phyloP scores from a whole-genome alignment of 2,113 vertebrate species.

The Platichthys stellatus region DNA sequence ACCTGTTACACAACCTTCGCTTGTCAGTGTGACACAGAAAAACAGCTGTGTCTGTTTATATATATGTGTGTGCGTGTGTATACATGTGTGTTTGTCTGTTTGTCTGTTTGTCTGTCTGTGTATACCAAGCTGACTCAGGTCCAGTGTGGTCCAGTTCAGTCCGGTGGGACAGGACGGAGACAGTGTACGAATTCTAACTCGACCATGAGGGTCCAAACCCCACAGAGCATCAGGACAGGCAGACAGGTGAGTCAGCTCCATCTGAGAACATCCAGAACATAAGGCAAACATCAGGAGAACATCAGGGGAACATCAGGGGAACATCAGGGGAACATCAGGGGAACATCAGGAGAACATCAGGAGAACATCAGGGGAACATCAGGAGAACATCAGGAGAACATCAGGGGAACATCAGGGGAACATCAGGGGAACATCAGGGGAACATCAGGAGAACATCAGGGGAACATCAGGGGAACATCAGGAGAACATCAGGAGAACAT shows the following conservation, averaged over 20 bases:
- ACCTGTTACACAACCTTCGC: background rate
- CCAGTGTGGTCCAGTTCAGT: conserved; percentile 93
- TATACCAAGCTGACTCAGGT: conserved; percentile 95
- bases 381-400: too few relatives aligned
- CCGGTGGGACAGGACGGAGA: conserved; percentile 90
- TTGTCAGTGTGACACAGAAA: background rate
- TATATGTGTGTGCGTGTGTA: background rate
- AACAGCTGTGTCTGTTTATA: background rate
- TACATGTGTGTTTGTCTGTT: background rate
- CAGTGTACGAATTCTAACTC: conserved; percentile 90
- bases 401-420: too few relatives aligned
- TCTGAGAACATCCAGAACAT: conserved; percentile 36
- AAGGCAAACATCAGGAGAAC: background rate
- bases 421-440: too few relatives aligned
- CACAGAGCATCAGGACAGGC: conserved; percentile 94
- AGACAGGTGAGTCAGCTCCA: conserved; percentile 89
- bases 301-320: background rate
- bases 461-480: too few relatives aligned
- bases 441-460: too few relatives aligned
- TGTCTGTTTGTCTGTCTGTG: background rate
- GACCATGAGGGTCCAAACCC: conserved; percentile 89
- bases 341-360: background rate
- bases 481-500: too few relatives aligned
- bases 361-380: too few relatives aligned
- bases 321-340: background rate